These are phyloP conservation scores for Okamejei kenojei DNA, from an alignment of 2,797 vertebrate genomes.

Conservation along the genomic window DNA sequence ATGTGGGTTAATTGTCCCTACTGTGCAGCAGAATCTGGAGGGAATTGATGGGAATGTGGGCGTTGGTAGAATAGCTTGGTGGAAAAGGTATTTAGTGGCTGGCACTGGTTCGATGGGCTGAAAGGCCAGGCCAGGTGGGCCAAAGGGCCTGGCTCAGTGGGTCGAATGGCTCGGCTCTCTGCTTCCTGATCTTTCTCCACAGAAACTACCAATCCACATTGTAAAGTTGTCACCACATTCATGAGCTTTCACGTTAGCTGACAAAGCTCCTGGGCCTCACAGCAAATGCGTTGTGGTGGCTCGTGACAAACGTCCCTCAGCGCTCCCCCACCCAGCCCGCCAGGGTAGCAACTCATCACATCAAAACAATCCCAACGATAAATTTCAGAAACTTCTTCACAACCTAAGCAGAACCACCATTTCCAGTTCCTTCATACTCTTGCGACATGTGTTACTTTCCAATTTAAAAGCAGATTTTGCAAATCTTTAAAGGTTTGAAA, in stretches of 20 bases:
- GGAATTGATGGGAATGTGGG: no score
- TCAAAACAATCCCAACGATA: neutral
- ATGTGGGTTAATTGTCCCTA: no score
- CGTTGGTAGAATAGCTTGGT: no score
- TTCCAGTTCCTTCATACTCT: neutral
- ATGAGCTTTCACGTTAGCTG: neutral
- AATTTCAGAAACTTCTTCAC: neutral
- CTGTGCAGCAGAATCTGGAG: no score
- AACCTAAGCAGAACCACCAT: neutral
- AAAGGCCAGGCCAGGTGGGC: no score
- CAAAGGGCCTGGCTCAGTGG: no score
- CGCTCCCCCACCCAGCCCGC: neutral
- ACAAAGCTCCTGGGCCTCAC: neutral
- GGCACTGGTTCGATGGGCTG: no score
- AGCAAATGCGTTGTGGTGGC: neutral
- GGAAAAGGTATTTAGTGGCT: no score
- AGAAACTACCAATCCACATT: neutral
- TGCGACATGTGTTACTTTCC: neutral
- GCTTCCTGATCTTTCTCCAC: no score
- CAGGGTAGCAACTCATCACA: neutral
- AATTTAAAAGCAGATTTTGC: neutral
- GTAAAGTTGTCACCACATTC: neutral
- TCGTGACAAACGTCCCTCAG: neutral
- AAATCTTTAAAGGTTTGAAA: neutral
- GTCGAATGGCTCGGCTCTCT: no score